phyloP scores from a whole-genome alignment of 1,140 invertebrate genomes.

The Euwallacea fornicatus region DNA sequence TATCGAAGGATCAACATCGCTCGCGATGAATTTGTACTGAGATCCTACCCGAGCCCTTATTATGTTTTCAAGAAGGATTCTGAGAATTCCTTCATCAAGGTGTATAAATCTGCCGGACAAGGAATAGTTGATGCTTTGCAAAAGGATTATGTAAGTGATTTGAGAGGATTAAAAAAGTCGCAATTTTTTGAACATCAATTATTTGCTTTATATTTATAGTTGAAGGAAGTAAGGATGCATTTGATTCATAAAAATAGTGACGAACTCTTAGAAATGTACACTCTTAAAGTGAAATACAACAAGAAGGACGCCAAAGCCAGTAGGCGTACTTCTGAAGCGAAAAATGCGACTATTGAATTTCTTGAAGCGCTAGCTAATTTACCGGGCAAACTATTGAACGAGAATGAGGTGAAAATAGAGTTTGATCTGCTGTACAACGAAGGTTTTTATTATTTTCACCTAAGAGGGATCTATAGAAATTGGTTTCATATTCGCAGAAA shows the following conservation, averaged over 20 bases:
- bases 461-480: background rate
- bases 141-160: conserved; percentile 29
- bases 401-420: conserved; percentile 1
- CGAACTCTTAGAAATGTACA: conserved; percentile 24
- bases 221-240: conserved; percentile 25
- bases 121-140: conserved; percentile 28
- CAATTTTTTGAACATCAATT: too few species aligned
- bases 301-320: background rate
- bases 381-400: conserved; percentile 10
- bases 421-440: conserved; percentile 23
- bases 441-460: background rate
- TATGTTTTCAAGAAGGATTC: conserved; percentile 22
- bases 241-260: conserved; percentile 4
- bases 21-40: conserved; percentile 15
- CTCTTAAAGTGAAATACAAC: conserved; percentile 28
- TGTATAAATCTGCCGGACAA: conserved; percentile 9
- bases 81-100: conserved; percentile 14
- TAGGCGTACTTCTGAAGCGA: background rate
- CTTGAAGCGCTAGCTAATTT: conserved; percentile 14
- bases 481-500: background rate
- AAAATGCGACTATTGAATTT: conserved; percentile 17
- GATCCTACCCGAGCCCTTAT: conserved; percentile 10
- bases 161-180: too few species aligned
- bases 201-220: background rate
- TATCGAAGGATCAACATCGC: conserved; percentile 20